Percentiles rank a stretch among this genome's conserved stretches.
phyloP scores from a whole-genome alignment of 2,888 invertebrate species.

The Drosophila aldrichi region DNA sequence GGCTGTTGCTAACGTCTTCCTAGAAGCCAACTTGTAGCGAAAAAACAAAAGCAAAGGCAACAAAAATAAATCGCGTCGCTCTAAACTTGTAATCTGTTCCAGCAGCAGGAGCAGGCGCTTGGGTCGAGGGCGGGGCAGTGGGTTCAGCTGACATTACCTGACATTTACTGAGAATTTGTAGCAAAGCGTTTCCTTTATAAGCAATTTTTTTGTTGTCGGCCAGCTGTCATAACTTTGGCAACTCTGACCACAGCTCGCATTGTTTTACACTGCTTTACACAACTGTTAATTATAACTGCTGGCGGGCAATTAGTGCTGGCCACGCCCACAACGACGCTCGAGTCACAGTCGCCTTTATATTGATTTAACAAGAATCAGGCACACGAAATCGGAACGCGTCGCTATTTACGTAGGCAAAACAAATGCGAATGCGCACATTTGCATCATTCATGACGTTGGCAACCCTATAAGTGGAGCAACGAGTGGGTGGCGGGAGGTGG shows the following conservation, averaged over 20 bases:
- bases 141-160: slow-evolving; percentile 34
- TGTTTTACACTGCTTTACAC: slow-evolving; percentile 19
- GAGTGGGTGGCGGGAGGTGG: background rate
- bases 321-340: slow-evolving; percentile 20
- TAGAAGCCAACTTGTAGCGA: slow-evolving; percentile 32
- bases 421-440: slow-evolving; percentile 44
- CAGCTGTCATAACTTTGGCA: slow-evolving; percentile 59
- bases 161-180: slow-evolving; percentile 44
- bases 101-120: background rate
- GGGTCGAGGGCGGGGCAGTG: background rate
- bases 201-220: background rate
- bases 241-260: slow-evolving; percentile 20
- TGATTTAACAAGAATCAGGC: slow-evolving; percentile 53
- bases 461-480: slow-evolving; percentile 27
- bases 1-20: slow-evolving; percentile 45
- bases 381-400: slow-evolving; percentile 45
- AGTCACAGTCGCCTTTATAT: slow-evolving; percentile 30
- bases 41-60: slow-evolving; percentile 15
- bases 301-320: slow-evolving; percentile 42
- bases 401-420: slow-evolving; percentile 69
- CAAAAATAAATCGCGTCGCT: slow-evolving; percentile 25
- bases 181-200: background rate
- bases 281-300: slow-evolving; percentile 46
- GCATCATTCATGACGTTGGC: slow-evolving; percentile 61
- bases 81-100: slow-evolving; percentile 46